Conservation (phyloP, 2,888 invertebrate species). For the Athetis lepigone region DNA sequence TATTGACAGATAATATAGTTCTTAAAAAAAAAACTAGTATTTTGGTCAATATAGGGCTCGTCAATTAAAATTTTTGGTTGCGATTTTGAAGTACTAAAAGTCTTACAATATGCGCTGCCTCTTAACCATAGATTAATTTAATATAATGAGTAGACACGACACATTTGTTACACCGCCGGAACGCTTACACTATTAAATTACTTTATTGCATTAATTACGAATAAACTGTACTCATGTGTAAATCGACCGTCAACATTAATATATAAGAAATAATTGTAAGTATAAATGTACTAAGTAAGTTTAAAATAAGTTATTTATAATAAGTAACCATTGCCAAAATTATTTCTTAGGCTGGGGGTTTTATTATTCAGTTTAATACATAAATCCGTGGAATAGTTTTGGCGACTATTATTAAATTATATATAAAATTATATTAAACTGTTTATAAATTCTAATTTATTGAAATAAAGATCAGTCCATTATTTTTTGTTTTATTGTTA, state of each 20-base stretch:
- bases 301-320: slow-evolving; percentile 51
- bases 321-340: slow-evolving; percentile 71
- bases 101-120: slow-evolving; percentile 42
- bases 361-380: slow-evolving; percentile 47
- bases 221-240: slow-evolving; percentile 46
- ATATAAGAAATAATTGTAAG: slow-evolving; percentile 50
- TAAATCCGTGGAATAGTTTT: slow-evolving; percentile 79
- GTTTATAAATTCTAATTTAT: slow-evolving; percentile 61
- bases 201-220: slow-evolving; percentile 32
- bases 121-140: slow-evolving; percentile 44
- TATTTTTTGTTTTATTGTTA: slow-evolving; percentile 23
- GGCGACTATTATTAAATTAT: slow-evolving; percentile 67
- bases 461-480: slow-evolving; percentile 62
- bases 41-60: slow-evolving; percentile 26
- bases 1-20: neutral
- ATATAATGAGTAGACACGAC: slow-evolving; percentile 31
- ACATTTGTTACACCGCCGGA: slow-evolving; percentile 27
- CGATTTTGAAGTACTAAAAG: neutral
- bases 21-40: neutral
- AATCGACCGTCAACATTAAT: slow-evolving; percentile 58
- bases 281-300: slow-evolving; percentile 48
- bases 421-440: slow-evolving; percentile 62
- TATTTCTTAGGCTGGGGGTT: slow-evolving; percentile 86
- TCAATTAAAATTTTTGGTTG: neutral
- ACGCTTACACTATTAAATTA: slow-evolving; percentile 15